Conservation (phyloP, 2,797 vertebrate species). For the Intellagama lesueurii region DNA sequence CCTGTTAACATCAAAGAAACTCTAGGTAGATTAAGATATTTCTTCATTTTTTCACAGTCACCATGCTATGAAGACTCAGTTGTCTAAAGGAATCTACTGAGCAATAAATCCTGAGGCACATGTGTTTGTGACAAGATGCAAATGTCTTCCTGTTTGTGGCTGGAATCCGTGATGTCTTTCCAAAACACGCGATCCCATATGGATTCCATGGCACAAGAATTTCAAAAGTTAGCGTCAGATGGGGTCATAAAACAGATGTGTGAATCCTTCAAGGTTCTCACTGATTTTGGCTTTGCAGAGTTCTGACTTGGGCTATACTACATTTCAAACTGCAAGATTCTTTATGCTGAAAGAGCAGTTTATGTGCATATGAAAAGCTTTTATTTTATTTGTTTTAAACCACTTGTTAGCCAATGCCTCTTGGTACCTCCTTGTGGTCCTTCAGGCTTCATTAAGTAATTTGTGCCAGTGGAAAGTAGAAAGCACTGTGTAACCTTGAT, state of each 20-base stretch:
- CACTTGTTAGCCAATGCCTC: not conserved
- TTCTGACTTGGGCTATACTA: not conserved
- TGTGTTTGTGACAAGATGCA: not conserved
- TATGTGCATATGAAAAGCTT: not conserved
- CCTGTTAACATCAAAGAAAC: not conserved
- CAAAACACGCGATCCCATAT: not conserved
- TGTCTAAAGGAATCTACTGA: not conserved
- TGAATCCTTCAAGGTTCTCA: not conserved
- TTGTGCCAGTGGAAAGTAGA: conserved; percentile 4
- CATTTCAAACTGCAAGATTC: not conserved
- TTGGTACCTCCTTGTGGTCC: not conserved
- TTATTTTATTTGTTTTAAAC: conserved; percentile 8
- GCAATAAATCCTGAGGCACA: not conserved
- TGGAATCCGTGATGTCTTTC: not conserved
- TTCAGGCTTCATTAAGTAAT: conserved; percentile 26
- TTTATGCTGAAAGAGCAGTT: not conserved
- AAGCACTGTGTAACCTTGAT: conserved; percentile 4
- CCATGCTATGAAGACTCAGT: not conserved
- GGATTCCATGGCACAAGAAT: not conserved
- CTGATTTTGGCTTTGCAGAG: not conserved
- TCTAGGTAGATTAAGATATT: not conserved
- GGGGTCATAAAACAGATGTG: not conserved
- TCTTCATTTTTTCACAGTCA: not conserved
- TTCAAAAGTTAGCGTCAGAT: not conserved
- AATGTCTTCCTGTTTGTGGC: too few relatives aligned